Evolutionary conservation across 2,113 vertebrate species (phyloP), one percentile per base, ranked within the genome.

Genomic region (Pelmatolapia mariae): DNA sequence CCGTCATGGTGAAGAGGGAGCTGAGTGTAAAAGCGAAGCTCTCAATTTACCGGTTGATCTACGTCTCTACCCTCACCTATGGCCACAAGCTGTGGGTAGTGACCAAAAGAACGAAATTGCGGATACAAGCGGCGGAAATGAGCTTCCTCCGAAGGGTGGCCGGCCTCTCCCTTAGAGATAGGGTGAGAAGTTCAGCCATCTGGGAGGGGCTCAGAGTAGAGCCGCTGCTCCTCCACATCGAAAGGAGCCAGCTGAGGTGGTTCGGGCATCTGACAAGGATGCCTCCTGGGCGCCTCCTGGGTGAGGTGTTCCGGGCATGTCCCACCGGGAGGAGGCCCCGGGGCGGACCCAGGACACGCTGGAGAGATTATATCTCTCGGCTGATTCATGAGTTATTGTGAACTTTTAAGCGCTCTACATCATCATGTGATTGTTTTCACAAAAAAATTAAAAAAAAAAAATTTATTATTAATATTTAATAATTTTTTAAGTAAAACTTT

Each of bases 101-200:
- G n/a, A 24, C 53, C 3, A 0, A 54, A 54, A 1, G n/a, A 54
- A 54, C 1, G 0, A 54, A 0, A 54, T 22, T 2, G 5, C 52
- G 3, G n/a, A 54, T 54, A 22, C 52, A 54, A 54, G 52, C 0
- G 3, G 52, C 10, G 2, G 52, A 22, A 54, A 53, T 53, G 9
- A 53, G 50, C 50, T 53, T n/a, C 50, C 5, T 53, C 9, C 1
- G 3, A 53, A 54, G 10, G 52, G n/a, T 54, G 52, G n/a, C 5
- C 2, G n/a, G n/a, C 52, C 5, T 54, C 52, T 54, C 52, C 52
- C 10, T 54, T 54, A 54, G 10, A 53, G 10, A 53, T 22, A 53
- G 19, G 52, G 19, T 22, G 52, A 53, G 19, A 19, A 10, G 8
- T 19, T 52, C 18, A 3, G 5, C 52, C 52, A 22, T 22, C 52